Conservation (phyloP, 2,888 invertebrate genomes). For the Cerceris ruficornis region DNA sequence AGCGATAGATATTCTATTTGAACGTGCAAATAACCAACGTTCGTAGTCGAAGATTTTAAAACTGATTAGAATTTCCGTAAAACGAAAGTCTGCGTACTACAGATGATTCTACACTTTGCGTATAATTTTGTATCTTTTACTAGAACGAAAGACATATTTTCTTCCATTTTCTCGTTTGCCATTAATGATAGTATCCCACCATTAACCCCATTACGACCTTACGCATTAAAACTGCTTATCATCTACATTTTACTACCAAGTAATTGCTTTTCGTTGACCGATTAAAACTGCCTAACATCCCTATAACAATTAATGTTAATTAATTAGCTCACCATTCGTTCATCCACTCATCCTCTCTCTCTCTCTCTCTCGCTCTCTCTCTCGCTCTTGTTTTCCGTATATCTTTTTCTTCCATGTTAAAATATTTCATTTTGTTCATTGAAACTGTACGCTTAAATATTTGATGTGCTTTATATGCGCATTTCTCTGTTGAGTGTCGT, state of each 20-base stretch:
- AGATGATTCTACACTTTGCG: not conserved
- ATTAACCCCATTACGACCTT: conserved; percentile 14
- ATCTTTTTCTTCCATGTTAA: conserved; percentile 57
- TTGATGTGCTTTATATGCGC: conserved; percentile 22
- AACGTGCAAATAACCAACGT: not conserved
- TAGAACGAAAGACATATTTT: conserved; percentile 4
- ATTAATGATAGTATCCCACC: not conserved
- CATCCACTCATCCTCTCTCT: conserved; percentile 19
- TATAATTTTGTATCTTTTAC: not conserved
- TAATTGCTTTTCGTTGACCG: conserved; percentile 74
- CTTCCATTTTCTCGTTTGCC: conserved; percentile 3
- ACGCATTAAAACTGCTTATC: conserved; percentile 41
- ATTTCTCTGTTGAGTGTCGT: not conserved
- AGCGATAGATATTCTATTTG: not conserved
- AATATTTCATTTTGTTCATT: conserved; percentile 61
- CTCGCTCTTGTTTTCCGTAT: too few species aligned
- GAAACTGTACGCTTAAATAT: conserved; percentile 11
- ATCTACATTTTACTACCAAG: conserved; percentile 57
- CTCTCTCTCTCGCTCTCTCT: conserved; percentile 32
- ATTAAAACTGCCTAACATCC: conserved; percentile 54
- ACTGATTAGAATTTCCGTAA: not conserved
- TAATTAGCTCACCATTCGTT: conserved; percentile 32
- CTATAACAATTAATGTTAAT: conserved; percentile 43
- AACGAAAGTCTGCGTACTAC: conserved; percentile 16
- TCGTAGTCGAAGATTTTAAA: not conserved